Percentiles rank a stretch among this genome's conserved stretches.
These are phyloP conservation scores for Myodes glareolus DNA, from an alignment of 2,113 vertebrate species.

Conservation along the genomic window DNA sequence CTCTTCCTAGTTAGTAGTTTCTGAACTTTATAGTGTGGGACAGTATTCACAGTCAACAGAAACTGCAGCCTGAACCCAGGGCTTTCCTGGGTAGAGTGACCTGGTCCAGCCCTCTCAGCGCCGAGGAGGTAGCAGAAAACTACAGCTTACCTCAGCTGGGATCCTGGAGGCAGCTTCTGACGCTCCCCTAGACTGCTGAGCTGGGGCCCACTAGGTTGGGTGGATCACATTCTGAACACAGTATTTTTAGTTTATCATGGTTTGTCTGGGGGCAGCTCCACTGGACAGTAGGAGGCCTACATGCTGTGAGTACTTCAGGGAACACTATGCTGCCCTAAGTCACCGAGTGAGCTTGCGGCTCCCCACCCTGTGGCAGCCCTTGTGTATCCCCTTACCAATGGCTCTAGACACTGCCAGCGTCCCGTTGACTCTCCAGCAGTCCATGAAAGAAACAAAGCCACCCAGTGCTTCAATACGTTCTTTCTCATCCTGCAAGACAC, in stretches of 20 bases:
- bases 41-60: neutral
- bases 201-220: neutral
- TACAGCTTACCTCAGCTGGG: neutral
- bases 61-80: neutral
- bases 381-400: constrained; percentile 89
- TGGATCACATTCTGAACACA: neutral
- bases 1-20: neutral
- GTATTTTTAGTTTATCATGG: neutral
- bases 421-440: constrained; percentile 98
- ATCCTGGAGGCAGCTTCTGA: neutral
- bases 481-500: constrained; percentile 91
- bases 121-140: neutral
- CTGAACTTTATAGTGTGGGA: neutral
- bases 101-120: neutral
- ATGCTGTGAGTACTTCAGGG: neutral
- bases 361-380: rapidly evolving
- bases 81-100: neutral
- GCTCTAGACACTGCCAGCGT: constrained; percentile 98
- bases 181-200: neutral
- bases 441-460: constrained; percentile 94
- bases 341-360: neutral
- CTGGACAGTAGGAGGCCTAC: neutral
- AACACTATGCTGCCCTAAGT: neutral
- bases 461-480: constrained; percentile 94
- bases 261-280: neutral